Conservation (phyloP, 2,888 invertebrate genomes). For the Leucophenga maculata region DNA sequence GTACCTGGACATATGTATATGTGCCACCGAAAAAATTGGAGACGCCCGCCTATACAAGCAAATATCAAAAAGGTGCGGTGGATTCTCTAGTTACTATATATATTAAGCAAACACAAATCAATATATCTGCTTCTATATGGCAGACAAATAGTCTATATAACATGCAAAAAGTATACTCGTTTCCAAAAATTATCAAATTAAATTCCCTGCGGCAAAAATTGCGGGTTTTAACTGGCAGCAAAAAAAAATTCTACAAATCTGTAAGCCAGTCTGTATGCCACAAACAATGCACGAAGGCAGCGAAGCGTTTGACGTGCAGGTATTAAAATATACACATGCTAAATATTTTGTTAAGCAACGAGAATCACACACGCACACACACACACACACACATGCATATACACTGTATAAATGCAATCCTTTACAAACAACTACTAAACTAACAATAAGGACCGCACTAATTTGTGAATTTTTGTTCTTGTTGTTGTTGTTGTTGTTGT, state of each 20-base stretch:
- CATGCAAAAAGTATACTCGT: too few species aligned
- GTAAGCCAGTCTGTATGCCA: background rate
- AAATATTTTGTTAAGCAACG: slow-evolving; percentile 59
- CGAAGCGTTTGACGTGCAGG: slow-evolving; percentile 28
- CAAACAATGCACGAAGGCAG: slow-evolving; percentile 9
- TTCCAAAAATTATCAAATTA: too few species aligned
- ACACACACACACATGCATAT: background rate
- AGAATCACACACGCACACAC: slow-evolving; percentile 41
- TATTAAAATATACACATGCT: slow-evolving; percentile 55
- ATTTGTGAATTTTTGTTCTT: slow-evolving; percentile 48
- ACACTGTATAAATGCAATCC: slow-evolving; percentile 53
- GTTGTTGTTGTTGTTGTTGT: slow-evolving; percentile 33
- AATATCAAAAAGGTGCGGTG: too few species aligned
- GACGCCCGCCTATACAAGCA: too few species aligned
- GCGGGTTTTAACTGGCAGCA: background rate
- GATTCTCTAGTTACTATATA: too few species aligned
- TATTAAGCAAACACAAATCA: too few species aligned
- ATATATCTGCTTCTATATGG: too few species aligned
- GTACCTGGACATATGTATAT: too few species aligned
- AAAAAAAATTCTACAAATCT: too few species aligned
- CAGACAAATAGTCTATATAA: too few species aligned
- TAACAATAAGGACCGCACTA: slow-evolving; percentile 59
- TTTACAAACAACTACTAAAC: slow-evolving; percentile 59
- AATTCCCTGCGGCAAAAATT: too few species aligned
- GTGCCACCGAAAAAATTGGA: too few species aligned